Evolutionary conservation across 1,140 invertebrate genomes (phyloP), one percentile per base, ranked within the genome.

Genomic region (Drosophila parvula): DNA sequence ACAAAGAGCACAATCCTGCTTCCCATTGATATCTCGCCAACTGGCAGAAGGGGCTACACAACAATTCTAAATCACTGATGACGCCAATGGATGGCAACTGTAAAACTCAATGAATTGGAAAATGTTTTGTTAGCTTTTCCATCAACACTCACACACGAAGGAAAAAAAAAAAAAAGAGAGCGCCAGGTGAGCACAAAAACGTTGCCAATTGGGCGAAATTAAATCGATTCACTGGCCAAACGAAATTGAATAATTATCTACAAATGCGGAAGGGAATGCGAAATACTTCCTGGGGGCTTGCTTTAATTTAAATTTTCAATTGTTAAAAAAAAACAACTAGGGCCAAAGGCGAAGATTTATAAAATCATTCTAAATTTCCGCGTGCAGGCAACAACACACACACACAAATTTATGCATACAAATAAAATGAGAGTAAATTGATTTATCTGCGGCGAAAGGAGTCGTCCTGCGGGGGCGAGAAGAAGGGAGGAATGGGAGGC

Each of bases 61-160:
- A 41, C 60, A 64, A 59, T 59, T 60, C 70, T 76, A 77, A 77
- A 77, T 77, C 74, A 77, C 56, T 77, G 74, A 78, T 74, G 80
- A 71, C 77, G 68, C 60, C 65, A 69, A 71, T 77, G 79, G 63
- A 71, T 74, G 82, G 68, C 83, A 79, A 81, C 78, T 89, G 75
- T 81, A 81, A 90, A 90, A 90, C 90, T 90, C 89, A 90, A 91
- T 90, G 89, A 90, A 91, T 89, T 84, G 89, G 89, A 90, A 90
- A 90, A 90, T 91, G 84, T 85, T 89, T 85, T 91, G 65, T 78
- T 89, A 83, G 84, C 84, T 89, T 62, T 74, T 64, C 74, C 85
- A 84, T 89, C 82, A 84, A 79, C 65, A 67, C 65, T 84, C 80
- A 60, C 80, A 78, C 65, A 71, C n/a, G 6, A 5, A 18, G 3